Evolutionary conservation across 2,888 invertebrate genomes (phyloP).

Genomic region (Thalpophila matura): DNA sequence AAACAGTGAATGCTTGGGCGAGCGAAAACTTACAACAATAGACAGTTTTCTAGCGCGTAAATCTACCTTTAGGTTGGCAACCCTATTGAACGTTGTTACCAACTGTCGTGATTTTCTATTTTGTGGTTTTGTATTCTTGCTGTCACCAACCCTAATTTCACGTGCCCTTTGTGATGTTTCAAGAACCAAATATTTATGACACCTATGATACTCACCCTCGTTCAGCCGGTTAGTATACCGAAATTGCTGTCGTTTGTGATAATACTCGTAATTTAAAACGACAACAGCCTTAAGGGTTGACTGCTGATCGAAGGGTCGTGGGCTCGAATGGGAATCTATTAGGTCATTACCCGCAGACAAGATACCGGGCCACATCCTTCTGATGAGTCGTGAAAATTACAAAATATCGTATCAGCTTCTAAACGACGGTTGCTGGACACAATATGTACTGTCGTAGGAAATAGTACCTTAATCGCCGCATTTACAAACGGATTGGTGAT

Average conservation of each 20-base stretch:
- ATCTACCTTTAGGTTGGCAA: constrained; percentile 60
- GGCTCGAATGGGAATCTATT: constrained; percentile 48
- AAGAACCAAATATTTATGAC: constrained; percentile 44
- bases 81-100: constrained; percentile 52
- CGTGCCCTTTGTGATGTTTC: constrained; percentile 39
- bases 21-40: constrained; percentile 76
- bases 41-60: constrained; percentile 70
- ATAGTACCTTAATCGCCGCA: constrained; percentile 2
- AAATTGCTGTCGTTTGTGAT: constrained; percentile 58
- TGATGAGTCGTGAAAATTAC: constrained; percentile 53
- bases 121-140: constrained; percentile 25
- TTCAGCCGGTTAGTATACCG: constrained; percentile 24
- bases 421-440: constrained; percentile 20
- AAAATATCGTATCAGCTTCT: constrained; percentile 26
- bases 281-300: constrained; percentile 52
- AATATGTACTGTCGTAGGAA: constrained; percentile 9
- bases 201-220: constrained; percentile 50
- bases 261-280: constrained; percentile 59
- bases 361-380: constrained; percentile 33
- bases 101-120: constrained; percentile 49
- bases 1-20: constrained; percentile 69
- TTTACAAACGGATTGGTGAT: not conserved
- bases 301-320: constrained; percentile 57
- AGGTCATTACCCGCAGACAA: constrained; percentile 56
- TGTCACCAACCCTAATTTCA: constrained; percentile 49